These are phyloP conservation scores for honey bee (Apis mellifera) DNA, from an alignment of 1,140 invertebrate genomes.

Conservation along the genomic window DNA sequence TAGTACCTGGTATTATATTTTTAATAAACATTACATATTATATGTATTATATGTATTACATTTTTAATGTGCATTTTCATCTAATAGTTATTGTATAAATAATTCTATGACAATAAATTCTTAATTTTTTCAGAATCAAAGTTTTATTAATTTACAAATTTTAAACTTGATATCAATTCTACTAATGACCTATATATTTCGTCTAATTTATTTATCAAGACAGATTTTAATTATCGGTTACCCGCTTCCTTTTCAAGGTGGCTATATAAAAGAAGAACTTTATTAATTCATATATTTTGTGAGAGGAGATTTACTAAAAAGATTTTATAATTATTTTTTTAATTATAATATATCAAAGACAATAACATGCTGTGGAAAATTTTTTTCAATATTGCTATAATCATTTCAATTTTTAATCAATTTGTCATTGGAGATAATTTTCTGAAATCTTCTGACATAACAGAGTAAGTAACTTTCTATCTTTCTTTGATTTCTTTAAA, in stretches of 20 bases:
- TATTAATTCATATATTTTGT: constrained; percentile 3
- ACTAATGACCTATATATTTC: constrained; percentile 54
- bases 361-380: constrained; percentile 23
- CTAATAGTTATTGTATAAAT: not conserved
- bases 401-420: not conserved
- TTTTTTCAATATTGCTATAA: constrained; percentile 7
- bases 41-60: not conserved
- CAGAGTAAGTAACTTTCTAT: constrained; percentile 38
- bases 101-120: constrained; percentile 17
- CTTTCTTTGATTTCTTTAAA: not conserved
- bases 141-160: not conserved
- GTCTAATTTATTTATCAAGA: constrained; percentile 48
- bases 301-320: not conserved
- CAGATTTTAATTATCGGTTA: constrained; percentile 56
- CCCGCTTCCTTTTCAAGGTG: constrained; percentile 61
- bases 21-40: not conserved
- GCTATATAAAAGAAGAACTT: constrained; percentile 56
- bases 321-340: not conserved
- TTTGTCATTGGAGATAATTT: constrained; percentile 1
- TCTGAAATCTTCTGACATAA: not conserved
- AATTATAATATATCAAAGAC: not conserved
- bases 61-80: not conserved
- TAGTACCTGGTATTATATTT: constrained; percentile 32
- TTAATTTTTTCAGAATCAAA: not conserved
- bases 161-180: not conserved